Evolutionary conservation across 2,888 invertebrate species (phyloP).

Genomic region (Dynastes grantii): DNA sequence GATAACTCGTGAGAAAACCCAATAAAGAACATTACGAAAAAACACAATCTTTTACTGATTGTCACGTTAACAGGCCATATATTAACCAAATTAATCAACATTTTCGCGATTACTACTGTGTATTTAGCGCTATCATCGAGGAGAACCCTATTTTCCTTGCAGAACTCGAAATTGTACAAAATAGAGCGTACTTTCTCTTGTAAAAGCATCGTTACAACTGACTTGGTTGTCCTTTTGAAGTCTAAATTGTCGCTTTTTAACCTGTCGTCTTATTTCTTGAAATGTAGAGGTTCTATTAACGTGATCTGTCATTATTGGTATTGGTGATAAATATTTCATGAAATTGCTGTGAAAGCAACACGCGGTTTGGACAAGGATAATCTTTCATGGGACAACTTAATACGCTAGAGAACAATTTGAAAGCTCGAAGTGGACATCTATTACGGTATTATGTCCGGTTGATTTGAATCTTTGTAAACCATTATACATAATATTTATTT

Average conservation of each 20-base stretch:
- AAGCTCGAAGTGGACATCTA: not conserved
- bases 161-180: not conserved
- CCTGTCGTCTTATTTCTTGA: too few species aligned
- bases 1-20: not conserved
- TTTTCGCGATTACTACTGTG: not conserved
- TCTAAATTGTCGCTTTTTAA: too few species aligned
- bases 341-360: constrained; percentile 8
- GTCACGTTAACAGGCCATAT: not conserved
- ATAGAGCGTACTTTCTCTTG: not conserved
- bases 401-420: constrained; percentile 27
- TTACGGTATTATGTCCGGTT: not conserved
- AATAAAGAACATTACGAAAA: not conserved
- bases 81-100: not conserved
- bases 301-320: too few species aligned
- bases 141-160: not conserved
- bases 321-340: not conserved
- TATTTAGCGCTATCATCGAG: not conserved
- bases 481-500: too few species aligned
- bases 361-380: constrained; percentile 11
- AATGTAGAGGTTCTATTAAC: too few species aligned
- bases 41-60: not conserved
- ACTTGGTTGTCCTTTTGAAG: too few species aligned
- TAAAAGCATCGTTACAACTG: too few species aligned
- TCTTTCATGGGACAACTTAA: not conserved
- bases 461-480: not conserved